Percentiles rank a stretch among this genome's conserved stretches.
These are phyloP conservation scores for Samia ricini DNA, from an alignment of 1,140 invertebrate species.

Conservation along the genomic window DNA sequence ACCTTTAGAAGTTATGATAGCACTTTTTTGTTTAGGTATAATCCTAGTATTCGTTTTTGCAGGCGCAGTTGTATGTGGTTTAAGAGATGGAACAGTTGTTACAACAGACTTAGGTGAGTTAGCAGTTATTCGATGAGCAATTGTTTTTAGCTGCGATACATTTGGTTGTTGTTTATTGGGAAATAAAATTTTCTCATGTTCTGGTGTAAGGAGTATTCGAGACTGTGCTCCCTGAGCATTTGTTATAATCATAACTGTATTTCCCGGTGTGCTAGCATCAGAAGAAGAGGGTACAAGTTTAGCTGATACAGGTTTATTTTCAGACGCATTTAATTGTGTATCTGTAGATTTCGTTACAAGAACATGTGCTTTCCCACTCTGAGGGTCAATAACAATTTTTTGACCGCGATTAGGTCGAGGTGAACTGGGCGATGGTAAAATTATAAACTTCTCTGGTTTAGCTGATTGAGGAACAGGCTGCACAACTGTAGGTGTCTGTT, in stretches of 20 bases:
- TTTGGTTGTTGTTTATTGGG: constrained; percentile 67
- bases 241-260: constrained; percentile 80
- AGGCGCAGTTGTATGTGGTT: constrained; percentile 15
- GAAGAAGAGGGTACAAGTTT: constrained; percentile 60
- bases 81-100: constrained; percentile 30
- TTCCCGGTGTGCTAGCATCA: constrained; percentile 45
- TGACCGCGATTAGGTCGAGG: constrained; percentile 53
- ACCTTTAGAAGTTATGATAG: constrained; percentile 77
- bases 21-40: constrained; percentile 64
- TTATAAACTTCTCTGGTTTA: constrained; percentile 80
- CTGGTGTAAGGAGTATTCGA: constrained; percentile 77
- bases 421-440: constrained; percentile 76
- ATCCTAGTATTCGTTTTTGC: constrained; percentile 55
- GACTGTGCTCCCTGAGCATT: constrained; percentile 79
- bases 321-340: constrained; percentile 28
- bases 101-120: constrained; percentile 47
- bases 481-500: constrained; percentile 40
- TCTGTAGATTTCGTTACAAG: constrained; percentile 49
- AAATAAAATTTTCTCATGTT: constrained; percentile 78
- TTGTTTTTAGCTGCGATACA: constrained; percentile 66
- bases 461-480: constrained; percentile 51
- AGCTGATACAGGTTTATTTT: constrained; percentile 71
- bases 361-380: constrained; percentile 68
- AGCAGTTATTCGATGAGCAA: constrained; percentile 53
- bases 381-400: constrained; percentile 72